These are phyloP conservation scores for Melanocharis versteri DNA, from an alignment of 2,113 vertebrate genomes.

Conservation along the genomic window DNA sequence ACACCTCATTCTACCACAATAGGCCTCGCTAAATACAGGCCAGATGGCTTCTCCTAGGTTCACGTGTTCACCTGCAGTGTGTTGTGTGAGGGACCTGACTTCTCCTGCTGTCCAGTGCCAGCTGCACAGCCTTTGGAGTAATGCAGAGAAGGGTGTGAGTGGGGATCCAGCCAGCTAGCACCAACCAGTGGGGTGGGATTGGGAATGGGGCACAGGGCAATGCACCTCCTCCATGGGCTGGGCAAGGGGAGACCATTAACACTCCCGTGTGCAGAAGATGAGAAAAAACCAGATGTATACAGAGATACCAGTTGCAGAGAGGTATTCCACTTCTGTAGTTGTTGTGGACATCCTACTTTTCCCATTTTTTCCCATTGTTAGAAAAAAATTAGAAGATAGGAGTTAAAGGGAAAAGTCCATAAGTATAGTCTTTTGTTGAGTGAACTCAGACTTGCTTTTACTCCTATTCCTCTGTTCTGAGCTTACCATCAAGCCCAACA, in stretches of 20 bases:
- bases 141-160: neutral
- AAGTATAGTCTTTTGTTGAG: neutral
- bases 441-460: neutral
- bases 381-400: neutral
- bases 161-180: neutral
- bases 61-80: accelerated
- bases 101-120: neutral
- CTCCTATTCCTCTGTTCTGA: neutral
- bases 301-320: neutral
- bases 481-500: neutral
- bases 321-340: neutral
- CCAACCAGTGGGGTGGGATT: accelerated
- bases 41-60: neutral
- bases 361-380: neutral
- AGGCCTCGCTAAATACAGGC: neutral
- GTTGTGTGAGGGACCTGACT: neutral
- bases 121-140: neutral
- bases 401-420: neutral
- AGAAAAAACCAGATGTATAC: neutral
- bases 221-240: neutral
- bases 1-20: neutral
- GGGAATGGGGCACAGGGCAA: neutral
- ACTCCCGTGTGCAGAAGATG: accelerated
- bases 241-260: neutral
- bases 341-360: neutral